Evolutionary conservation across 2,888 invertebrate species (phyloP).

Genomic region (Mythimna albipuncta): DNA sequence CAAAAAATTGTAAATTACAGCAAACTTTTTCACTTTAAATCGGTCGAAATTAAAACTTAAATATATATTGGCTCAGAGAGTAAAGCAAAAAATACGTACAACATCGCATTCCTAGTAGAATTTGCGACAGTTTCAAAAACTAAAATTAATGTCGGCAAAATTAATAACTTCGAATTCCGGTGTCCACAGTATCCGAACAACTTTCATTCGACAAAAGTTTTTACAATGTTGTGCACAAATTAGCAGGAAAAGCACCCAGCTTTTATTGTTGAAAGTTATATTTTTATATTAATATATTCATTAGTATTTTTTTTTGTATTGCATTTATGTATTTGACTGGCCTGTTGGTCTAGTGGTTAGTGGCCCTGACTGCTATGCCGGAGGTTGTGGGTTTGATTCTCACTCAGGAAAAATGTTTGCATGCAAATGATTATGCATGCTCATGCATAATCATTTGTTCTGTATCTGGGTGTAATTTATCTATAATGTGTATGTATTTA

Average conservation of each 20-base stretch:
- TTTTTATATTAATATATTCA: slow-evolving; percentile 29
- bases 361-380: no score
- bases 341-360: no score
- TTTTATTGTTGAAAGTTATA: slow-evolving; percentile 33
- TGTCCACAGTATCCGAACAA: slow-evolving; percentile 37
- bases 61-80: not conserved
- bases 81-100: slow-evolving; percentile 1
- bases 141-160: slow-evolving; percentile 40
- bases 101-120: slow-evolving; percentile 8
- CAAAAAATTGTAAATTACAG: no score
- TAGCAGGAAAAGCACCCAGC: slow-evolving; percentile 33
- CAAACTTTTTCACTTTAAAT: no score
- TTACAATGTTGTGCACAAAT: slow-evolving; percentile 50
- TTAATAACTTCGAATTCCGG: slow-evolving; percentile 32
- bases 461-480: no score
- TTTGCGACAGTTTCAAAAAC: slow-evolving; percentile 36
- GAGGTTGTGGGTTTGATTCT: no score
- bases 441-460: no score
- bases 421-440: no score
- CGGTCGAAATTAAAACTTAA: not conserved
- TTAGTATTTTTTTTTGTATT: no score
- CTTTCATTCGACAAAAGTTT: slow-evolving; percentile 45
- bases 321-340: no score
- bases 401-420: no score
- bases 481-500: no score